Percentiles rank a stretch among this genome's conserved stretches.
Evolutionary conservation across 2,888 invertebrate genomes (phyloP).

Genomic region (Mycalesis mineus): DNA sequence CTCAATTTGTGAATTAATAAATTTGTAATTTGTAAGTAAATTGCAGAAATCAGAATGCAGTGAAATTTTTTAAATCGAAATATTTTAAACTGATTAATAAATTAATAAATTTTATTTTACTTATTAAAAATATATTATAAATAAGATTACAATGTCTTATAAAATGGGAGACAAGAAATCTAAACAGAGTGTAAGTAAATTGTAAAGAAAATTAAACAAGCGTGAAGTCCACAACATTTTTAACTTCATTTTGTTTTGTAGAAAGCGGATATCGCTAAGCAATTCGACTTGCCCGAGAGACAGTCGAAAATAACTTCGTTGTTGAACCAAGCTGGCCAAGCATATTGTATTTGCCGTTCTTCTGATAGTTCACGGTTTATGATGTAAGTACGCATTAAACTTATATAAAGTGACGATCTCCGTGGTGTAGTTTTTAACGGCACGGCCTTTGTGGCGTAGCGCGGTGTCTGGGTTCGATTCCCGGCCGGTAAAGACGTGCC

Average conservation of each 20-base stretch:
- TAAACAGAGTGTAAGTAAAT: constrained; percentile 62
- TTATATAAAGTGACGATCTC: neutral
- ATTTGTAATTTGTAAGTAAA: too few relatives aligned
- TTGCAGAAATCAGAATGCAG: too few relatives aligned
- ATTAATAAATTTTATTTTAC: too few relatives aligned
- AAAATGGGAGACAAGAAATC: constrained; percentile 65
- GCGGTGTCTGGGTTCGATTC: too few relatives aligned
- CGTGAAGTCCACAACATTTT: neutral
- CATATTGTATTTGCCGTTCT: constrained; percentile 96
- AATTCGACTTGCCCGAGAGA: constrained; percentile 91
- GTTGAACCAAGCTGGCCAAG: constrained; percentile 92
- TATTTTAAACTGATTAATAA: too few relatives aligned
- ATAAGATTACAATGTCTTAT: too few relatives aligned
- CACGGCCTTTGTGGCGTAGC: too few relatives aligned
- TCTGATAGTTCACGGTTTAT: constrained; percentile 96
- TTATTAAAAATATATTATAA: too few relatives aligned
- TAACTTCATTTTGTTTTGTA: constrained; percentile 40
- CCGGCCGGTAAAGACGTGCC: too few relatives aligned
- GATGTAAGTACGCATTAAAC: constrained; percentile 83
- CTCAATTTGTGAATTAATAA: too few relatives aligned
- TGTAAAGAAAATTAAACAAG: neutral
- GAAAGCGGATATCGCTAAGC: constrained; percentile 93
- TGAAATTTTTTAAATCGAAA: too few relatives aligned
- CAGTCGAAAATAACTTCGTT: constrained; percentile 93
- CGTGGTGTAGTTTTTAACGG: too few relatives aligned